Conservation (phyloP, 2,888 invertebrate species). For the Julus scandinavius region DNA sequence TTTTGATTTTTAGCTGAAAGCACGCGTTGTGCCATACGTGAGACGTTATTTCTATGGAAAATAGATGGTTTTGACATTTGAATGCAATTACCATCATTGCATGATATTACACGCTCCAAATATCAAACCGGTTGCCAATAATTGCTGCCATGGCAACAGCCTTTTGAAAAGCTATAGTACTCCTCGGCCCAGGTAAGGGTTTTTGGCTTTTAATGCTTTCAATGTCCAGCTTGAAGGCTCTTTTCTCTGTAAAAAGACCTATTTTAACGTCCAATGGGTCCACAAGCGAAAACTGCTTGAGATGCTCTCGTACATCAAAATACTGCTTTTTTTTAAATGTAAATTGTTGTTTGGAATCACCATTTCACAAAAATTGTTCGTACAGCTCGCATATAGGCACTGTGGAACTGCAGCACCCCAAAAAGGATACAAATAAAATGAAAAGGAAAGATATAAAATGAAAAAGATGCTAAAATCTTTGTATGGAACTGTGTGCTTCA, state of each 20-base stretch:
- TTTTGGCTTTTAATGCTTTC: background rate
- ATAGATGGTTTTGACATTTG: background rate
- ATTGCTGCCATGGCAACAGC: background rate
- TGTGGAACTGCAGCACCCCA: too few species aligned
- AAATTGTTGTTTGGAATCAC: too few species aligned
- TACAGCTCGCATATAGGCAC: too few species aligned
- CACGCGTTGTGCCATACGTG: background rate
- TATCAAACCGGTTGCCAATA: background rate
- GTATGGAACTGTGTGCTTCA: too few species aligned
- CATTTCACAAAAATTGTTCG: too few species aligned
- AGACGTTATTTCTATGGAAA: background rate
- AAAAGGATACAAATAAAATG: too few species aligned
- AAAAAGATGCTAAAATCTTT: too few species aligned
- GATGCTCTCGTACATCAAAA: too few species aligned
- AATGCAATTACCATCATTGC: slow-evolving; percentile 1
- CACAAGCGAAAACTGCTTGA: too few species aligned
- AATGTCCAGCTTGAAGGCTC: background rate
- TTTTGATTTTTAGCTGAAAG: background rate
- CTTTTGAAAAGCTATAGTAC: background rate
- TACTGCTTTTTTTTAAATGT: too few species aligned
- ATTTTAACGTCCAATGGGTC: background rate
- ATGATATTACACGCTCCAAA: background rate
- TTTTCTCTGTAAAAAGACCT: background rate
- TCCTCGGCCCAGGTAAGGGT: background rate
- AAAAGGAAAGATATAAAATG: too few species aligned